Base-by-base conservation (phyloP, 2,888 invertebrate species). In the Caenorhabditis zanzibari region DNA sequence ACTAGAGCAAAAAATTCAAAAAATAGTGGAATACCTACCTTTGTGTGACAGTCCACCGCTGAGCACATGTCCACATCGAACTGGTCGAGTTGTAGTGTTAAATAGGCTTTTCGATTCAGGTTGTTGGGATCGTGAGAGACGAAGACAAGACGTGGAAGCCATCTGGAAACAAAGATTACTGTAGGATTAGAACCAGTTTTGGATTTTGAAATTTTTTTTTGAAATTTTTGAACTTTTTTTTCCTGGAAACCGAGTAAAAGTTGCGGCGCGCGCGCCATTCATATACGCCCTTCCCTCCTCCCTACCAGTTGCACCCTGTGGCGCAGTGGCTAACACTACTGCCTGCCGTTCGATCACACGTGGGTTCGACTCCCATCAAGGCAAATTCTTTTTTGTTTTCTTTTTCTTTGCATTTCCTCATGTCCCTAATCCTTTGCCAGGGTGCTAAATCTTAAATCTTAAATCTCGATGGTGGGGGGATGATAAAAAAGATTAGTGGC, bases 31-130 rank as follows among this genome's bases (percentile, higher is more conserved):
- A 9, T 3, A 19, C 81, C 22, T 16, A 87, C 87, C 80, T 87
- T 87, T 0, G 87, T 85, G 19, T 83, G 79, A 64, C 87, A 87
- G 16, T 71, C 47, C 19, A 82, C 82, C 1, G 82, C 69, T 10
- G 64, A 61, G 56, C 87, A 87, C 64, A 87, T 64, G 68, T 87
- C 85, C 12, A 87, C 74, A 19, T 87, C 85, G 47, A 85, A 87
- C 44, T 81, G 85, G 35, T 84, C 83, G 28, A 83, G 59, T 16
- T 85, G 75, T 0, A 87, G 69, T n/a, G 84, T 82, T 49, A 87
- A 32, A 47, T 84, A 87, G 12, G 81, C 83, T 49, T 77, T 77
- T n/a, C 69, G 74, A 58, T 58, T 49, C 22, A 58, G 41, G n/a
- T 68, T 64, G 61, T 66, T 73, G 47, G 82, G 84, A 54, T 81